Evolutionary conservation across 1,140 invertebrate species (phyloP), one percentile per base, ranked within the genome.

Genomic region (Paraescarpia echinospica): DNA sequence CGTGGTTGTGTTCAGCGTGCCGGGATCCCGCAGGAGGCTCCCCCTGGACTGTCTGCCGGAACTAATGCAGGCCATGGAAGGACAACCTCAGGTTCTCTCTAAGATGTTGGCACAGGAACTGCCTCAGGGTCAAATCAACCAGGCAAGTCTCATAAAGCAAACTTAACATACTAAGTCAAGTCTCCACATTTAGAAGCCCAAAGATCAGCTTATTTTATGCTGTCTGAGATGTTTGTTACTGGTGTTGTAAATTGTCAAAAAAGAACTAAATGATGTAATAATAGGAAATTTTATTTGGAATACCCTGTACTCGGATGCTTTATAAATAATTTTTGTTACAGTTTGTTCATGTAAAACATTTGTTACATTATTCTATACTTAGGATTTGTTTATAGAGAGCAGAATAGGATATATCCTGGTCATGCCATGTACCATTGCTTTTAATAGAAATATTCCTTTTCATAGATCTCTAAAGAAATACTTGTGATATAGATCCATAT

Each of bases 41-140:
- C 96, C 34, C 31, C 34, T 92, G 93, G 27, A 94, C 96, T 90
- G 95, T 93, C 95, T 97, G 34, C 97, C 97, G 27, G 94, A 96
- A 93, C 95, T 97, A 89, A 96, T 97, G 91, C 94, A 95, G 0
- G 93, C 93, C 1, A 95, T 96, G 89, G 93, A 94, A 77, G 95
- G 96, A 8, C 95, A 96, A 94, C 96, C 96, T 93, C 95, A 96
- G 93, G 94, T 94, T 35, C 94, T 97, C 27, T 93, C 95, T 18
- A 94, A 94, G 22, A 94, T 96, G 94, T 95, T 97, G 77, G 93
- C 95, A 48, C 94, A 94, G 88, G 96, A 97, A 59, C 95, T 97
- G 92, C 95, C 95, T 5, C 95, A 96, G 91, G 93, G 95, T 12
- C 95, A 97, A 93, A 96, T 97, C 93, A 77, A 77, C 59, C 59